Evolutionary conservation across 1,140 invertebrate species (phyloP), one percentile per base, ranked within the genome.

Genomic region (Hylaeus anthracinus): DNA sequence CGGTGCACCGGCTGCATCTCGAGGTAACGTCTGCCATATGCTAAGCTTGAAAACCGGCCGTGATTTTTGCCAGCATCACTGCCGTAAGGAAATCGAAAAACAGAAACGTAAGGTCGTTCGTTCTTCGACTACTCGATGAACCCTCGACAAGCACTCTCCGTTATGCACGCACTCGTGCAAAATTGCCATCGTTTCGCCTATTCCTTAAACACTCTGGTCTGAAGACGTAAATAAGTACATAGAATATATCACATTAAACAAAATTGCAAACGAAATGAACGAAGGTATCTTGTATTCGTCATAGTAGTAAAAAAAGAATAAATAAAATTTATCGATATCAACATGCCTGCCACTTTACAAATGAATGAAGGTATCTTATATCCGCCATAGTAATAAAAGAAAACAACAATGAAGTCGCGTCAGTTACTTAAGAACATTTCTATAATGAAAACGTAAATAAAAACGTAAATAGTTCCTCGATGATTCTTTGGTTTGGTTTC

Each of bases 1-100:
- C 76, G 69, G 41, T 74, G 73, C 72, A 75, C 66, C 72, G 78
- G 75, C 69, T 75, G 60, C 61, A 71, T 55, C 61, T 15, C 51
- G 65, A 89, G 89, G 89, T 90, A 86, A 90, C 89, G 87, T 89
- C 80, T 89, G 78, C 89, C 89, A 90, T 88, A 88, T 90, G 89
- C 81, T 81, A 60, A 79, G 77, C 73, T 26, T 76, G 77, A 43
- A 88, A 90, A 89, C 85, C 88, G 82, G 85, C 83, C 79, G 82
- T 82, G 86, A 89, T 89, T 88, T 88, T 88, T 86, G 70, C 10
- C 58, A n/a, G 65, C 9, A 51, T 26, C 37, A 48, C 12, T 64
- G 61, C 66, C 56, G 48, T 55, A 45, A 72, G 64, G 69, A 74
- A 79, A 73, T 74, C 65, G 58, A 74, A 83, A 83, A 63, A 70